phyloP scores from a whole-genome alignment of 2,888 invertebrate species.

The Cyaniris semiargus region DNA sequence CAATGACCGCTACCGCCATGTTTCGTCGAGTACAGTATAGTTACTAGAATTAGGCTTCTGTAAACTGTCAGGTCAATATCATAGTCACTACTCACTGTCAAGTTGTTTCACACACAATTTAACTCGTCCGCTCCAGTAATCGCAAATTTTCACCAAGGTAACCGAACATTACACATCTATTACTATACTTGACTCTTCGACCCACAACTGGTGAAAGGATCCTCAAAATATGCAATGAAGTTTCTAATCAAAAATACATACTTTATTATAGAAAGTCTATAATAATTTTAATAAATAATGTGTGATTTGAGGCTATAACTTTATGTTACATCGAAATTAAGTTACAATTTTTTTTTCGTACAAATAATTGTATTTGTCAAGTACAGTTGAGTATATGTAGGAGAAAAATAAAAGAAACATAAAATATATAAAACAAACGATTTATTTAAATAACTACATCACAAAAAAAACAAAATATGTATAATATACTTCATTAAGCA shows the following conservation, averaged over 20 bases:
- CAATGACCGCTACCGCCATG: too few relatives aligned
- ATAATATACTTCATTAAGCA: too few relatives aligned
- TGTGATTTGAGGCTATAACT: background rate
- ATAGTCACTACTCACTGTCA: background rate
- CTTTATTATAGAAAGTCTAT: background rate
- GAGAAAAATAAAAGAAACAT: too few relatives aligned
- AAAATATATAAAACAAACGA: too few relatives aligned
- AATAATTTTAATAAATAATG: background rate
- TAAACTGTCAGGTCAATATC: background rate
- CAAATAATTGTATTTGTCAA: too few relatives aligned
- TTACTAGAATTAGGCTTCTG: background rate
- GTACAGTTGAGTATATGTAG: too few relatives aligned
- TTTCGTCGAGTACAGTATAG: too few relatives aligned
- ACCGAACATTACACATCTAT: background rate
- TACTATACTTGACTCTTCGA: background rate
- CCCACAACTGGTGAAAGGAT: background rate
- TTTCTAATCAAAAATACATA: background rate
- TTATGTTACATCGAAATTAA: too few relatives aligned
- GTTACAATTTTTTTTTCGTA: too few relatives aligned
- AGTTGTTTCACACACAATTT: constrained; percentile 4
- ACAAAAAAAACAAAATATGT: too few relatives aligned
- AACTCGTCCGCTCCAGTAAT: background rate
- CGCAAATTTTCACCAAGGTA: background rate
- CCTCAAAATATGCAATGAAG: background rate
- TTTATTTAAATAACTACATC: too few relatives aligned